Conservation (phyloP, 2,888 invertebrate genomes). For the Stramonita haemastoma region DNA sequence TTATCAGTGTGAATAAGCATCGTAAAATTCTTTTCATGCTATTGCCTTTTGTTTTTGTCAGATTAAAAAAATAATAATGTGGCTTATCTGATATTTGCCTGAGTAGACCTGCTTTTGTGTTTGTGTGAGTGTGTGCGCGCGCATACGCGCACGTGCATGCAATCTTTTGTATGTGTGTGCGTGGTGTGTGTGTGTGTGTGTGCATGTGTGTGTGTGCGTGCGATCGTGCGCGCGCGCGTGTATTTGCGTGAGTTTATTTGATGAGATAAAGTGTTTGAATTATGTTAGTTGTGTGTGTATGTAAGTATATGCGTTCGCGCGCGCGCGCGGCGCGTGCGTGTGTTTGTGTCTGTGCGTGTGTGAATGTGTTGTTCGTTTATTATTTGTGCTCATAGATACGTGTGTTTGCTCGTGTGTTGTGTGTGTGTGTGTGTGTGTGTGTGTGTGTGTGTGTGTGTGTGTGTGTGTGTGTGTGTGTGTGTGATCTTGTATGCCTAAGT, state of each 20-base stretch:
- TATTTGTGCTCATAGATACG: neutral
- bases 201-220: too few relatives aligned
- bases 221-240: neutral
- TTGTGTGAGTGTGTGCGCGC: neutral
- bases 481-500: neutral
- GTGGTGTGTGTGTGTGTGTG: too few relatives aligned
- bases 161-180: too few relatives aligned
- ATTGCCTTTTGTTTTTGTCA: neutral
- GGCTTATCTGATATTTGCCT: too few relatives aligned
- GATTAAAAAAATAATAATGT: too few relatives aligned
- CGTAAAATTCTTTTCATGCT: neutral
- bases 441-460: conserved; percentile 15
- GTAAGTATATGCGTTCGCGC: neutral
- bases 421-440: conserved; percentile 4
- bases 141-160: neutral
- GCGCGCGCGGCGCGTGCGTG: neutral
- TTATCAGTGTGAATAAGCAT: neutral
- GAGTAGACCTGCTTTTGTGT: neutral
- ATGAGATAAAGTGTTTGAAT: too few relatives aligned
- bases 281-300: too few relatives aligned
- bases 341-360: neutral
- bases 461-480: conserved; percentile 14
- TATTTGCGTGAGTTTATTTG: too few relatives aligned
- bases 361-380: too few relatives aligned
- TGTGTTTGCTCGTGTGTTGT: neutral